Evolutionary conservation across 2,888 invertebrate species (phyloP).

Genomic region (Cataglyphis altisquamis): DNA sequence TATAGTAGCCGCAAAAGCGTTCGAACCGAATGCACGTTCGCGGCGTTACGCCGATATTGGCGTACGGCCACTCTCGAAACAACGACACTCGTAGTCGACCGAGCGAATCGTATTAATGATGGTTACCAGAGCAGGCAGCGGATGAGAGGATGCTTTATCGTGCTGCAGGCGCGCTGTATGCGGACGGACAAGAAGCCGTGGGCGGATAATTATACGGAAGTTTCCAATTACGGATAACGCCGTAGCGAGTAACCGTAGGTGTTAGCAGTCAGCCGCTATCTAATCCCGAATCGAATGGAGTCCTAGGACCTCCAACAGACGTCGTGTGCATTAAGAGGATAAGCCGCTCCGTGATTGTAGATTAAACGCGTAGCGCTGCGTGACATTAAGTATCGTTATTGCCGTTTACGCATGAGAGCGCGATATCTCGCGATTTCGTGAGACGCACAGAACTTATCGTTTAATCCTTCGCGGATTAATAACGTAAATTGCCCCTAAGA

Average conservation of each 20-base stretch:
- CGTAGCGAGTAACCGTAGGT: slow-evolving; percentile 63
- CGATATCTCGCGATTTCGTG: slow-evolving; percentile 9
- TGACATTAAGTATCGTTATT: slow-evolving; percentile 39
- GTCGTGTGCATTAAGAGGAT: slow-evolving; percentile 46
- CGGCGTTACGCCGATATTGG: slow-evolving; percentile 59
- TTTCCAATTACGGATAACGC: slow-evolving; percentile 81
- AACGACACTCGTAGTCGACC: slow-evolving; percentile 73
- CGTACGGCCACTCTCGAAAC: slow-evolving; percentile 59
- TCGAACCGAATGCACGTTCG: slow-evolving; percentile 66
- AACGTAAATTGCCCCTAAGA: background rate
- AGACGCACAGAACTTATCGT: background rate
- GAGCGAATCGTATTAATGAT: slow-evolving; percentile 74
- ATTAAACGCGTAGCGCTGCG: slow-evolving; percentile 45
- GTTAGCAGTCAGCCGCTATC: slow-evolving; percentile 61
- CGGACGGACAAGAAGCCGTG: slow-evolving; percentile 74
- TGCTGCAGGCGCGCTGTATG: slow-evolving; percentile 54
- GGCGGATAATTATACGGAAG: slow-evolving; percentile 80
- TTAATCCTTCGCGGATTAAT: background rate
- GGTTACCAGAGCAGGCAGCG: slow-evolving; percentile 56
- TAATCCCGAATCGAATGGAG: slow-evolving; percentile 42
- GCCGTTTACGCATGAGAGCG: background rate
- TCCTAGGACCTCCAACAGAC: slow-evolving; percentile 28
- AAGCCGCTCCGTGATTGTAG: slow-evolving; percentile 44
- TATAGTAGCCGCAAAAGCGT: slow-evolving; percentile 71
- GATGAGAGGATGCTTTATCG: slow-evolving; percentile 65